Conservation (phyloP, 2,113 vertebrate species). For the Pangasianodon gigas region DNA sequence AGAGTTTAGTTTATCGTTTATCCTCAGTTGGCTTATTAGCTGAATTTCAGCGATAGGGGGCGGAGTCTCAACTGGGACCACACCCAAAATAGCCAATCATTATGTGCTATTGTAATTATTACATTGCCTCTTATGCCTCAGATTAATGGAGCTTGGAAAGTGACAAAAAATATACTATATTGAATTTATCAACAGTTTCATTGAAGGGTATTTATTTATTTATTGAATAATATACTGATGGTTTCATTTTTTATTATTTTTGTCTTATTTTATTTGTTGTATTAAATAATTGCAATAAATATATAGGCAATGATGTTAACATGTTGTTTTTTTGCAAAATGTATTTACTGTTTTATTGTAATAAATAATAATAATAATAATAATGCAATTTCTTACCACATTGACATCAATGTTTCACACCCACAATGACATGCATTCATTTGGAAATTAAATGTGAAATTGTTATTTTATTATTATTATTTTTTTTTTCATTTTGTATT, state of each 20-base stretch:
- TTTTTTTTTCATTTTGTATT: background rate
- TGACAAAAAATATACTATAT: background rate
- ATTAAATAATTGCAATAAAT: background rate
- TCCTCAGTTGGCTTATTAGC: slow-evolving; percentile 16
- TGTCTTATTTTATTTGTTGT: background rate
- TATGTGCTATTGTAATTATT: background rate
- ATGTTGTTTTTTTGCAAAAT: background rate
- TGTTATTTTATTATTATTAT: background rate
- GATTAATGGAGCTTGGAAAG: background rate
- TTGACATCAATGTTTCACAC: background rate
- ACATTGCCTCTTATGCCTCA: background rate
- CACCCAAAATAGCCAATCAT: slow-evolving; percentile 57
- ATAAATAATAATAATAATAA: background rate
- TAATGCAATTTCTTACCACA: background rate
- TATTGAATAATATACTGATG: background rate
- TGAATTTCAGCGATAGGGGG: slow-evolving; percentile 63
- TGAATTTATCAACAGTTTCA: background rate
- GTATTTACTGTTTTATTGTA: background rate
- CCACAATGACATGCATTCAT: background rate
- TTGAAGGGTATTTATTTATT: background rate
- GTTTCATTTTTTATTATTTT: background rate
- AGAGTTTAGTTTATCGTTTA: background rate
- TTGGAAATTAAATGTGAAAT: background rate
- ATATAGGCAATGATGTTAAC: background rate
- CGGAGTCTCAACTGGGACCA: slow-evolving; percentile 63